Evolutionary conservation across 2,888 invertebrate genomes (phyloP).

Genomic region (Rhodophaea formosa): DNA sequence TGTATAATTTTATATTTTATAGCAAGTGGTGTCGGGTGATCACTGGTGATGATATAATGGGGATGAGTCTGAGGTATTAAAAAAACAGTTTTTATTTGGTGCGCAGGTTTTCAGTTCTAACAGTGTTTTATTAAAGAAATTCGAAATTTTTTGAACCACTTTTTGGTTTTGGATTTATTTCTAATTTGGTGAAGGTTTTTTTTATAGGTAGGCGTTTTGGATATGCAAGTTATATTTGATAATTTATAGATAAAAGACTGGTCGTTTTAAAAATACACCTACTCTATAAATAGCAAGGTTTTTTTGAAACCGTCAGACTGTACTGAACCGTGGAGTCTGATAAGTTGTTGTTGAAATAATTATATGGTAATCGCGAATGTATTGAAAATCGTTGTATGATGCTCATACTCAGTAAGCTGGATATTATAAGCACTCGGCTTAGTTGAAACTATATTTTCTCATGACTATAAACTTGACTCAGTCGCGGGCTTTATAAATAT

Average conservation of each 20-base stretch:
- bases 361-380: no score
- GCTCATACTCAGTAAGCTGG: no score
- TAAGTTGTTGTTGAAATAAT: no score
- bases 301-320: no score
- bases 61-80: constrained; percentile 87
- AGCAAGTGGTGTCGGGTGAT: constrained; percentile 81
- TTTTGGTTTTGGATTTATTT: constrained; percentile 31
- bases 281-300: no score
- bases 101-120: constrained; percentile 24
- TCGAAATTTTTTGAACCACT: constrained; percentile 25
- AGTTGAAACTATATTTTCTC: no score
- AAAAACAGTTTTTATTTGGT: constrained; percentile 29
- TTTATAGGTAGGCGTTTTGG: constrained; percentile 21
- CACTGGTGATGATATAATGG: constrained; percentile 89
- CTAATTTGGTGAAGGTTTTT: constrained; percentile 36
- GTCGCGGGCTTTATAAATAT: no score
- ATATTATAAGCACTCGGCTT: no score
- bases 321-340: no score
- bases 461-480: no score
- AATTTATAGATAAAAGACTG: constrained; percentile 11
- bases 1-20: constrained; percentile 44
- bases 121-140: constrained; percentile 5
- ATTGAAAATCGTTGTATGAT: no score
- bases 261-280: no score
- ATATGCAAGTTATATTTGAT: constrained; percentile 23